A percentile compares a stretch with the other conserved stretches of the same genome.
Evolutionary conservation across 2,888 invertebrate species (phyloP).

Genomic region (Euphydryas editha): DNA sequence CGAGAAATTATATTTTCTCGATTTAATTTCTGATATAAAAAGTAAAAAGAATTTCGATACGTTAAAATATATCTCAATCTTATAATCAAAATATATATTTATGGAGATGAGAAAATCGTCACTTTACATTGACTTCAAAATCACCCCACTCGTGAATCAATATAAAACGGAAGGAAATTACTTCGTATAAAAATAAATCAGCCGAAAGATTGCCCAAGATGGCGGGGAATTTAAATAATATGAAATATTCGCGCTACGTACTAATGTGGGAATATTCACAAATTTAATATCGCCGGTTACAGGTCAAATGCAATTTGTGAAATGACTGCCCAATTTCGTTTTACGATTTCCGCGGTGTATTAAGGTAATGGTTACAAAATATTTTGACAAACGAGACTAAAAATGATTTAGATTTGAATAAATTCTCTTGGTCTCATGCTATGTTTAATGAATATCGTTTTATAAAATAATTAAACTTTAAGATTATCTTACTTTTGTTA

Average conservation of each 20-base stretch:
- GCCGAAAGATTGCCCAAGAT: constrained; percentile 43
- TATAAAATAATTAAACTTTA: background rate
- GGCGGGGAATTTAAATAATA: constrained; percentile 40
- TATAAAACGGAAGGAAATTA: constrained; percentile 31
- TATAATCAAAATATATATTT: background rate
- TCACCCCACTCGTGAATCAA: constrained; percentile 8
- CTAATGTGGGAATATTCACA: constrained; percentile 46
- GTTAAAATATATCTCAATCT: background rate
- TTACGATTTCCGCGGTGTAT: constrained; percentile 14
- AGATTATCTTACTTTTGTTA: background rate
- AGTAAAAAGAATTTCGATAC: too few species aligned
- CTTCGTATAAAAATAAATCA: constrained; percentile 39
- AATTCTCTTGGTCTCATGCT: background rate
- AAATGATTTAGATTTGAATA: background rate
- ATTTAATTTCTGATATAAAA: too few species aligned
- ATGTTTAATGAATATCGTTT: background rate
- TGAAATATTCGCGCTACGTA: constrained; percentile 35
- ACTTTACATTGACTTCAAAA: background rate
- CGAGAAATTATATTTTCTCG: too few species aligned
- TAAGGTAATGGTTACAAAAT: background rate
- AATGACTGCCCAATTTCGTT: constrained; percentile 42
- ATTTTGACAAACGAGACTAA: background rate
- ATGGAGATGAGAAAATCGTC: background rate
- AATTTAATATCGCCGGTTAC: constrained; percentile 47
- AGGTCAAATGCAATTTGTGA: constrained; percentile 49